Base-by-base conservation (phyloP, 2,888 invertebrate genomes). In the Dermolepida albohirtum region DNA sequence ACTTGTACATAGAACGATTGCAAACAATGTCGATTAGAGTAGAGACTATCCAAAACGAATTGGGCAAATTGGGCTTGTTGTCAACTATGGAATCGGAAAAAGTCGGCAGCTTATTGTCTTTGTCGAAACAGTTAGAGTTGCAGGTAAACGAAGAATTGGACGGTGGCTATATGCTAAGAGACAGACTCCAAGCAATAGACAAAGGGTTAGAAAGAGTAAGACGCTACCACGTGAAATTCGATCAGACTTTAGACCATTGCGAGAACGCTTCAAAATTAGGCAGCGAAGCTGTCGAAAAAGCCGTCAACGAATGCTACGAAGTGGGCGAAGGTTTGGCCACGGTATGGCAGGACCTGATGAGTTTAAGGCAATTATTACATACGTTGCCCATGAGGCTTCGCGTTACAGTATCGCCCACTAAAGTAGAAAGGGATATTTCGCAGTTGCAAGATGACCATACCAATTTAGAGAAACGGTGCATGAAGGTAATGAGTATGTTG, bases 271-370 rank as follows among this genome's bases (percentile, higher is more conserved):
- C 93, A 73, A 89, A 89, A 66, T 84, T 92, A 44, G 91, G 90
- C 22, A 92, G 92, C 74, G 93, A 93, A 73, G 87, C 90, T 0
- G 92, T 95, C 0, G 92, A 93, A 70, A 89, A 90, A 67, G 92
- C 93, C 0, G 87, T 93, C 0, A 85, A 88, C 67, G 92, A 90
- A 70, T 94, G 93, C 75, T 89, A 91, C 76, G 86, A 86, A 43
- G 86, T 92, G 14, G 87, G 89, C 11, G 90, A 91, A 72, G 92
- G 93, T 70, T 82, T 94, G 11, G 86, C 87, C 0, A 81, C 86
- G 0, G 88, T 92, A 68, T 94, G 94, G 94, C 89, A 92, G 74
- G 93, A 93, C 72, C 88, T 94, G 34, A 89, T 93, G 86, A 86
- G 87, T 0, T 82, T 93, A 22, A 85, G 94, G 27, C 93, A 94